Evolutionary conservation across 2,797 vertebrate genomes (phyloP), one percentile per base, ranked within the genome.

Genomic region (Malacoctenus gilli): DNA sequence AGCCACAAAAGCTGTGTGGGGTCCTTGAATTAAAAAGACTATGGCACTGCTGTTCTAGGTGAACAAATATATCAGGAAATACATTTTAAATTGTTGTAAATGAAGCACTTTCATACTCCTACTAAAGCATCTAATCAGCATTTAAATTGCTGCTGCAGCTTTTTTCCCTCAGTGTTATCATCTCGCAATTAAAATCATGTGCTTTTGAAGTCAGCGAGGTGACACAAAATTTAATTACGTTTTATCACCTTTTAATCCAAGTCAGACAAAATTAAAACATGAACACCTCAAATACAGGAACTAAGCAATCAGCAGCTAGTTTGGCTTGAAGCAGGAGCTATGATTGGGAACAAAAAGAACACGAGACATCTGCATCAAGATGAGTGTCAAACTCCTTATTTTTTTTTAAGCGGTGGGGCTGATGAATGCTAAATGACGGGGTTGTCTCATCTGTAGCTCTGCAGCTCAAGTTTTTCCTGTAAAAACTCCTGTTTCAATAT

Each of bases 141-240:
- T 19, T 22, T 25, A 2, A n/a, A 59, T 11, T 25, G 8, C 28
- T 30, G 28, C 66, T n/a, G 25, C 10, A 32, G 50, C 2, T 20
- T 37, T 41, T 38, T 22, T 11, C 13, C 14, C 2, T 39, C 39
- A 2, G 23, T 30, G 10, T 68, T 32, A 40, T 53, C 5, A 20
- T 50, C 28, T 44, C 23, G 28, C 58, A 31, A 67, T 78, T 49
- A 34, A 61, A 76, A 59, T 50, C 4, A 53, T 20, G n/a, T 19
- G 21, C 25, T 39, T 37, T 34, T 62, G 16, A 68, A 74, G 56
- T 47, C 30, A 41, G 14, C 23, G 21, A 42, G 35, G 55, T 44
- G 58, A 42, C 16, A 55, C 6, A 28, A 12, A 39, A 69, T 40
- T 0, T 23, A 64, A 62, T 60, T 35, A 19, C 2, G 8, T 38